These are phyloP conservation scores for Leptopterna dolabrata DNA, from an alignment of 2,888 invertebrate species.

Conservation along the genomic window DNA sequence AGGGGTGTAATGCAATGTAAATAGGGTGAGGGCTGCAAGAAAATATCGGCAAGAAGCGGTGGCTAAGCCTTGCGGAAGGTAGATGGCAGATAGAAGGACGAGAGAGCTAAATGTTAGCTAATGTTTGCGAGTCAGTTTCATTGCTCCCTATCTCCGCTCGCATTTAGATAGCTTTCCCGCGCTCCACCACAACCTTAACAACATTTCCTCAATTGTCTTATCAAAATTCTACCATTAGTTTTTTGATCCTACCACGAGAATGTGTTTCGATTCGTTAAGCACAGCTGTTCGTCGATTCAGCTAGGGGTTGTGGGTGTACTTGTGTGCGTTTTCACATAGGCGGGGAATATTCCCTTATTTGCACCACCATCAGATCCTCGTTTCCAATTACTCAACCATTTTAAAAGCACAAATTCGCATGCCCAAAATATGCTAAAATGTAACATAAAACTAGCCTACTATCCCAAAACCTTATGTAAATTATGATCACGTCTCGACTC, in stretches of 20 bases:
- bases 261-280: slow-evolving; percentile 5
- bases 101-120: slow-evolving; percentile 60
- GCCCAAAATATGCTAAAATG: no score
- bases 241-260: slow-evolving; percentile 18
- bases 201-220: slow-evolving; percentile 54
- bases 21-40: slow-evolving; percentile 39
- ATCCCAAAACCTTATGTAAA: no score
- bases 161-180: slow-evolving; percentile 57
- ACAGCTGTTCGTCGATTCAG: neutral
- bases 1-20: slow-evolving; percentile 51
- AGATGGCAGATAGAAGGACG: slow-evolving; percentile 50
- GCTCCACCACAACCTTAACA: slow-evolving; percentile 34
- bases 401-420: no score
- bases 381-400: no score
- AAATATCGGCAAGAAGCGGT: slow-evolving; percentile 49
- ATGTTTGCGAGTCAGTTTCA: slow-evolving; percentile 56
- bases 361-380: neutral
- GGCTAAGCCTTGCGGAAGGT: slow-evolving; percentile 53
- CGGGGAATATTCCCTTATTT: neutral
- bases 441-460: no score
- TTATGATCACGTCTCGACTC: no score
- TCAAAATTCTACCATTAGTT: slow-evolving; percentile 53
- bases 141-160: slow-evolving; percentile 52
- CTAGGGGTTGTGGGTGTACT: neutral
- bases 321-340: neutral